Conservation (phyloP, 1,140 invertebrate species). For the Sitodiplosis mosellana region DNA sequence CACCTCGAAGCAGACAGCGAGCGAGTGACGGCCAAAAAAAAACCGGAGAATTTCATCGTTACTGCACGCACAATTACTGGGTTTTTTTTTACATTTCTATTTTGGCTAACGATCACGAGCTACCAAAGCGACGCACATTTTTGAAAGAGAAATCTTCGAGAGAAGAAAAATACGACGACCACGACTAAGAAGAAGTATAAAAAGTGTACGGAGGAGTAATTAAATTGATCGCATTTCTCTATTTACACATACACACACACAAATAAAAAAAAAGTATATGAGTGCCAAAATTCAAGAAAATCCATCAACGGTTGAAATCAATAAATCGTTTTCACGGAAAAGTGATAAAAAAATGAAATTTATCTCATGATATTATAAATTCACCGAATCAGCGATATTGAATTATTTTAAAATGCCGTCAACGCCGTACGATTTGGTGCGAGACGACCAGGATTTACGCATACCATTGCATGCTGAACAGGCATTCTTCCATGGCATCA, state of each 20-base stretch:
- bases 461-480: constrained; percentile 90
- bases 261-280: not conserved
- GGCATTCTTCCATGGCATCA: constrained; percentile 90
- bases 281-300: not conserved
- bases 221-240: too few relatives aligned
- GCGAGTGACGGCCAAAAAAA: too few relatives aligned
- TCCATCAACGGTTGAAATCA: not conserved
- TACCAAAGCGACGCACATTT: too few relatives aligned
- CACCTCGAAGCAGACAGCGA: too few relatives aligned
- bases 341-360: constrained; percentile 25
- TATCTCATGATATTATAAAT: constrained; percentile 27
- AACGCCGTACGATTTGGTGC: constrained; percentile 84
- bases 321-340: not conserved
- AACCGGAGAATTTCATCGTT: too few relatives aligned
- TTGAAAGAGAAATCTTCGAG: too few relatives aligned
- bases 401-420: constrained; percentile 51
- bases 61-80: too few relatives aligned
- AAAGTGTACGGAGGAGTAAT: too few relatives aligned
- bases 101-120: too few relatives aligned
- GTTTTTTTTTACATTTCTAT: too few relatives aligned
- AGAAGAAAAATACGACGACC: too few relatives aligned
- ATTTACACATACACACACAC: not conserved
- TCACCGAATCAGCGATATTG: constrained; percentile 26
- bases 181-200: too few relatives aligned
- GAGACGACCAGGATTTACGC: constrained; percentile 82